phyloP scores from a whole-genome alignment of 2,113 vertebrate species.

The Pelodiscus sinensis region DNA sequence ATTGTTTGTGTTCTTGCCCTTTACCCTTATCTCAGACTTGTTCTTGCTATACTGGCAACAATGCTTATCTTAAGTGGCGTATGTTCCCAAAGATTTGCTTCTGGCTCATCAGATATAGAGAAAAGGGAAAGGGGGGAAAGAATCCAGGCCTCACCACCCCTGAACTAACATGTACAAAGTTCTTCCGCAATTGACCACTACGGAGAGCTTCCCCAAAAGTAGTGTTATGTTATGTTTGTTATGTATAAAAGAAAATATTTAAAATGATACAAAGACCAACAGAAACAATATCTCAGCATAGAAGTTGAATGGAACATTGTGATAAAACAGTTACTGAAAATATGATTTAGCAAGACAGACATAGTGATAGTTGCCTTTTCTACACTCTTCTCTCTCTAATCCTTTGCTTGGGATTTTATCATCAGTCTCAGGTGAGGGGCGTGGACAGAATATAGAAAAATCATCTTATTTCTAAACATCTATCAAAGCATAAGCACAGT shows the following conservation, averaged over 20 bases:
- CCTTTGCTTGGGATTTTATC: not conserved
- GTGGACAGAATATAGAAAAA: not conserved
- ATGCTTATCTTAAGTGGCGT: no score
- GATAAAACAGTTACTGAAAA: not conserved
- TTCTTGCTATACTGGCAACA: no score
- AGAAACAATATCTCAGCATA: not conserved
- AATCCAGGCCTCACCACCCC: no score
- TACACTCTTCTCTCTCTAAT: not conserved
- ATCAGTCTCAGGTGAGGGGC: not conserved
- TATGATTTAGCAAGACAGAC: not conserved
- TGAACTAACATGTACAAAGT: no score
- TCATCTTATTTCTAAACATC: constrained; percentile 1
- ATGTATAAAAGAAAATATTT: no score
- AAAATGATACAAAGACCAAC: not conserved
- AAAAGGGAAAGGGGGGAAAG: no score
- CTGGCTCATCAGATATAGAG: no score
- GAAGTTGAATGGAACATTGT: not conserved
- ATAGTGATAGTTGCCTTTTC: not conserved
- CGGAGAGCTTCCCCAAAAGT: not conserved
- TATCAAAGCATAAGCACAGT: constrained; percentile 17
- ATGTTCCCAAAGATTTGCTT: no score
- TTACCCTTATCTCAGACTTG: no score
- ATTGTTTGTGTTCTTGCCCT: no score
- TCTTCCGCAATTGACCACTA: no score
- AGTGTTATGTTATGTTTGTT: not conserved